Percentiles rank a stretch among this genome's conserved stretches.
Conservation (phyloP, 2,113 vertebrate genomes). For the Sapayoa aenigma region DNA sequence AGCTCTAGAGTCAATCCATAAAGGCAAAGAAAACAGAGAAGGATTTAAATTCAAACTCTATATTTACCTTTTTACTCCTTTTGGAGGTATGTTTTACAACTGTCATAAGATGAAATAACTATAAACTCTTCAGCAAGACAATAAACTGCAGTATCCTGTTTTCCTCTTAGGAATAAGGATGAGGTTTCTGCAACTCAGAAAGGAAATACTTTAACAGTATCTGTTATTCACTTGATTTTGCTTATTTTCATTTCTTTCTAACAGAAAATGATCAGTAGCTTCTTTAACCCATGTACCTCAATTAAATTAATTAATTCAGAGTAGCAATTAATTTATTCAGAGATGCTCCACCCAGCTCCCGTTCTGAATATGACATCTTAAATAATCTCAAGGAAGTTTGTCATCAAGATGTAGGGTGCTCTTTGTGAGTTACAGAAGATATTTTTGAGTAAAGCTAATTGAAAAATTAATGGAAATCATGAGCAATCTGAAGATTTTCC, state of each 20-base stretch:
- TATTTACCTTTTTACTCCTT: constrained; percentile 27
- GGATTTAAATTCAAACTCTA: constrained; percentile 18
- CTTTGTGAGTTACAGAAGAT: not conserved
- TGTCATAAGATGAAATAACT: constrained; percentile 22
- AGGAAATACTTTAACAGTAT: not conserved
- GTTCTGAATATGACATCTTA: not conserved
- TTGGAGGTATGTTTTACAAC: not conserved
- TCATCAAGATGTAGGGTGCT: not conserved
- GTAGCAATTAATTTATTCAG: not conserved
- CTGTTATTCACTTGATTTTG: not conserved
- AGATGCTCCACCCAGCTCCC: not conserved
- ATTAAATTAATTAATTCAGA: not conserved
- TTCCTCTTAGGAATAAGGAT: not conserved
- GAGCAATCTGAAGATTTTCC: not conserved
- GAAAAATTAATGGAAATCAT: not conserved
- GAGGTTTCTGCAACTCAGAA: not conserved
- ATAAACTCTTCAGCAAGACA: constrained; percentile 3
- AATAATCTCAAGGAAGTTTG: not conserved
- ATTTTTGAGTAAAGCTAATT: not conserved
- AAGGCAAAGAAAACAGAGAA: constrained; percentile 16
- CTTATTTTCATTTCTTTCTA: not conserved
- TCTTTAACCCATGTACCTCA: not conserved
- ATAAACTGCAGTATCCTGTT: not conserved
- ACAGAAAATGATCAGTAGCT: not conserved
- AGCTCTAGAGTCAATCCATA: not conserved